A percentile compares a stretch with the other conserved stretches of the same genome.
Conservation (phyloP, 2,888 invertebrate species). For the Hecatera dysodea region DNA sequence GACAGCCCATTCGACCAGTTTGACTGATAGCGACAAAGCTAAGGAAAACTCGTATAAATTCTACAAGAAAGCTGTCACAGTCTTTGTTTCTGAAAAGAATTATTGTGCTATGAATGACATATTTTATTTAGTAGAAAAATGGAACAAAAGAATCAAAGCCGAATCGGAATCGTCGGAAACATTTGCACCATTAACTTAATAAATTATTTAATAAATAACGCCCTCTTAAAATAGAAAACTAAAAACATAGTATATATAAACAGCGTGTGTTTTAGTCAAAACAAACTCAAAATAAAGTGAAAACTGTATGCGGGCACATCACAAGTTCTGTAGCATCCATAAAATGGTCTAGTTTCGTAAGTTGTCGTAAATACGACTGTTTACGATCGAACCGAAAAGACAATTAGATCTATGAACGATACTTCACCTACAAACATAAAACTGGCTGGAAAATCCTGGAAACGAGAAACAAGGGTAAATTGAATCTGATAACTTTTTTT, state of each 20-base stretch:
- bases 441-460: conserved; percentile 26
- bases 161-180: too few species aligned
- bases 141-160: background rate
- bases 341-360: conserved; percentile 69
- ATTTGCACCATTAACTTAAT: too few species aligned
- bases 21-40: conserved; percentile 33
- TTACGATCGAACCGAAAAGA: conserved; percentile 71
- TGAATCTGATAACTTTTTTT: background rate
- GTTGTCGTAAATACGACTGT: conserved; percentile 73
- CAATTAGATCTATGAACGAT: conserved; percentile 67
- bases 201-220: too few species aligned
- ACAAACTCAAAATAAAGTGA: conserved; percentile 66
- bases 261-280: conserved; percentile 19
- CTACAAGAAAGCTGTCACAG: conserved; percentile 34
- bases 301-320: conserved; percentile 66
- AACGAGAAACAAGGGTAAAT: conserved; percentile 3
- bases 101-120: background rate
- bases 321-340: conserved; percentile 68
- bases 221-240: background rate
- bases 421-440: conserved; percentile 34
- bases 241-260: conserved; percentile 18
- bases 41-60: conserved; percentile 21
- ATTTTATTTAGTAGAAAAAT: background rate
- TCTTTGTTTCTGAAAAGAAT: conserved; percentile 19
- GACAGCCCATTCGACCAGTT: conserved; percentile 31